Evolutionary conservation across 37 sponge, comb jelly and placozoan genomes (phyloP).

Genomic region (Oscarella lobularis): DNA sequence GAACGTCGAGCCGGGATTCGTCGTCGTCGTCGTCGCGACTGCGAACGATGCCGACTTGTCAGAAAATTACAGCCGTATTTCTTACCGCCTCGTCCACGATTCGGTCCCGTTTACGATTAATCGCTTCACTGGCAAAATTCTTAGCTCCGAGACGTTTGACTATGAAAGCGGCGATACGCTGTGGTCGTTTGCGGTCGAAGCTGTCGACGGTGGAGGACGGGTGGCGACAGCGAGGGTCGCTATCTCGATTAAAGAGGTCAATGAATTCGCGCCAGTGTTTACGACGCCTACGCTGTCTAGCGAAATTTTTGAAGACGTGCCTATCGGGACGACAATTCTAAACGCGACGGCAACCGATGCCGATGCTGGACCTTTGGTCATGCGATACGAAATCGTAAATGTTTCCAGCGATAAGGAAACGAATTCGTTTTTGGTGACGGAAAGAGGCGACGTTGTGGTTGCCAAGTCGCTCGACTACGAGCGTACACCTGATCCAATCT

Average conservation of each 20-base stretch:
- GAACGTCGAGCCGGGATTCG: not conserved
- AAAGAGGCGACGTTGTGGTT: not conserved
- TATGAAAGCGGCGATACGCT: constrained; percentile 9
- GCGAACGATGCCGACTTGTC: not conserved
- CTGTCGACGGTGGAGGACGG: constrained; percentile 21
- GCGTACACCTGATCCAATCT: not conserved
- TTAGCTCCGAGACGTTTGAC: constrained; percentile 30
- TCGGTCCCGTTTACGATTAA: not conserved
- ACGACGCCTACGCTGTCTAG: not conserved
- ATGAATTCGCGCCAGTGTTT: constrained; percentile 18
- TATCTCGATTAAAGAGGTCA: constrained; percentile 8
- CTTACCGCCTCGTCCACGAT: not conserved
- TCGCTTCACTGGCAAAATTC: not conserved
- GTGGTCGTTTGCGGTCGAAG: constrained; percentile 1
- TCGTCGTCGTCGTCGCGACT: not conserved
- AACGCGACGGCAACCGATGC: not conserved
- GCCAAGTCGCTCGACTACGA: not conserved
- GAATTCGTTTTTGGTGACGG: not conserved
- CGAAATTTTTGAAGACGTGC: constrained; percentile 1
- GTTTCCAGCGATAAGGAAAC: not conserved
- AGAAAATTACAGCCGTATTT: not conserved
- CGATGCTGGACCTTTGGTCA: not conserved
- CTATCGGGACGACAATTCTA: not conserved
- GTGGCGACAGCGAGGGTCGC: not conserved
- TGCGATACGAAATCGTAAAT: not conserved